Percentiles rank a stretch among this genome's conserved stretches.
Evolutionary conservation across 1,140 invertebrate species (phyloP).

Genomic region (Eumeta japonica): DNA sequence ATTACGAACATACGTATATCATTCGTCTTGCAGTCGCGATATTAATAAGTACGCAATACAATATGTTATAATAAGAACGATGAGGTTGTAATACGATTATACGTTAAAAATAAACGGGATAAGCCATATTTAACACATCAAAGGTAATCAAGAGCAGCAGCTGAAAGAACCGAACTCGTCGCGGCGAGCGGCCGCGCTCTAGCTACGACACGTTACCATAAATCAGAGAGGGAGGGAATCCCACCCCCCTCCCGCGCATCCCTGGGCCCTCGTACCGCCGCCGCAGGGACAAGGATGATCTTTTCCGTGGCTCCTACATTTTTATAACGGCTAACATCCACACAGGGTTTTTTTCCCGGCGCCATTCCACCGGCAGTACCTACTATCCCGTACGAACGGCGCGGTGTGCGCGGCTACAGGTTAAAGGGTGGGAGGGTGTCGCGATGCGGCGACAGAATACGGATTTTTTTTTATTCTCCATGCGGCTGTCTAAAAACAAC

Average conservation of each 20-base stretch:
- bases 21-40: no score
- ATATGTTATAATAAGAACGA: no score
- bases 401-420: not conserved
- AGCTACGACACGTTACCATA: slow-evolving; percentile 53
- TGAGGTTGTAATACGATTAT: no score
- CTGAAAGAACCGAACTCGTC: slow-evolving; percentile 44
- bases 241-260: slow-evolving; percentile 10
- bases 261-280: no score
- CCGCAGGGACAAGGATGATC: slow-evolving; percentile 44
- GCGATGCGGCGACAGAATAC: no score
- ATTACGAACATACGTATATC: no score
- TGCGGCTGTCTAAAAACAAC: no score
- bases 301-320: slow-evolving; percentile 49
- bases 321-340: slow-evolving; percentile 42
- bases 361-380: slow-evolving; percentile 9
- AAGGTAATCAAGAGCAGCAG: slow-evolving; percentile 51
- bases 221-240: slow-evolving; percentile 29
- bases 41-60: no score
- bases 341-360: slow-evolving; percentile 19
- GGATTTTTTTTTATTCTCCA: no score
- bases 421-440: no score
- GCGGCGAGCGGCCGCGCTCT: slow-evolving; percentile 27
- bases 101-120: no score
- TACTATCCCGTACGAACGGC: not conserved
- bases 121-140: no score